phyloP scores from a whole-genome alignment of 2,888 invertebrate genomes.

The Leistus spinibarbis region DNA sequence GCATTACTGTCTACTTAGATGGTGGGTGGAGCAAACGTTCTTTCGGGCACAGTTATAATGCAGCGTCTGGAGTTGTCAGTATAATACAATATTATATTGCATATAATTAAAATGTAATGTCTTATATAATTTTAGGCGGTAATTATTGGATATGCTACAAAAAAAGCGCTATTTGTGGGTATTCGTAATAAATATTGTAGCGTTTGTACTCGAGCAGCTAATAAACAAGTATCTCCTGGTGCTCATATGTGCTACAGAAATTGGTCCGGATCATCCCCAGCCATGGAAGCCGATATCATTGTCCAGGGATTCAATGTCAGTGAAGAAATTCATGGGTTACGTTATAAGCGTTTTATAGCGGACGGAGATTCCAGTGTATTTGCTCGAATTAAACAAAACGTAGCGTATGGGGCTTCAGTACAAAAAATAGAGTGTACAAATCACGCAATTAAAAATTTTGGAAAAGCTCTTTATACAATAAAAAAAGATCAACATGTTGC shows the following conservation, averaged over 20 bases:
- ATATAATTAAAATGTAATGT: not conserved
- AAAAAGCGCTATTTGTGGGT: constrained; percentile 42
- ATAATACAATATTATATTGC: not conserved
- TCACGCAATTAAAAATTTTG: constrained; percentile 43
- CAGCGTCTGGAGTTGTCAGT: not conserved
- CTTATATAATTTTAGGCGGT: constrained; percentile 5
- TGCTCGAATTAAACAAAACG: constrained; percentile 39
- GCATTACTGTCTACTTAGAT: not conserved
- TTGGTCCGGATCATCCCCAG: constrained; percentile 44
- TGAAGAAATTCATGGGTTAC: constrained; percentile 42
- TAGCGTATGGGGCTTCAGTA: constrained; percentile 39
- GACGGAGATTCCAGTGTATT: constrained; percentile 49
- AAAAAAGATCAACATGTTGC: not conserved
- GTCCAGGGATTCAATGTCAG: constrained; percentile 44
- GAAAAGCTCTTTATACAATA: not conserved
- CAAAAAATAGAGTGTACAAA: constrained; percentile 48
- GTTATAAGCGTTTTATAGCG: constrained; percentile 44
- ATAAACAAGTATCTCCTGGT: constrained; percentile 14
- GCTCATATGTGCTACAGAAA: constrained; percentile 46
- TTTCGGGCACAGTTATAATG: not conserved
- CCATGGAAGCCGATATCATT: constrained; percentile 46
- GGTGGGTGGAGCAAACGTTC: not conserved
- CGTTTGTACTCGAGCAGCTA: constrained; percentile 42
- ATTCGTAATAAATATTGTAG: constrained; percentile 45
- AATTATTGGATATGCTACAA: constrained; percentile 15